Percentiles rank a stretch among this genome's conserved stretches.
phyloP scores from a whole-genome alignment of 1,140 invertebrate genomes.

The Atopsyche davidsoni region DNA sequence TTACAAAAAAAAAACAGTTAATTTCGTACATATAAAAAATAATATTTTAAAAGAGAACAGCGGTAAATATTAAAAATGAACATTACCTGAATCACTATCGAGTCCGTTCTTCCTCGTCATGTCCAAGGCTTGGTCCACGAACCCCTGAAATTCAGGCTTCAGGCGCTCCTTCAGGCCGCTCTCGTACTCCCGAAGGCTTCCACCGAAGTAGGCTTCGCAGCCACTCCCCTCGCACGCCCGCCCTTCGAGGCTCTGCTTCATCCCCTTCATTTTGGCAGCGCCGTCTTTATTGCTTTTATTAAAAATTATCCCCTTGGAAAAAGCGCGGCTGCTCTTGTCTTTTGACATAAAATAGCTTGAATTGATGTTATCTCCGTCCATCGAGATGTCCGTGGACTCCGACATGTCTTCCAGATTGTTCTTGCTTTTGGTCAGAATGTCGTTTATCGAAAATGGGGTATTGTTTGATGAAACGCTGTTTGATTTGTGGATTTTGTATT shows the following conservation, averaged over 20 bases:
- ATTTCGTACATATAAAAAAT: no score
- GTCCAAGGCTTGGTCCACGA: slow-evolving; percentile 38
- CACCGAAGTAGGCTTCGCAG: slow-evolving; percentile 9
- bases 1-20: no score
- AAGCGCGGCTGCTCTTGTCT: no score
- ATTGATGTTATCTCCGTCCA: slow-evolving; percentile 16
- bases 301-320: no score
- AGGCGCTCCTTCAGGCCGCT: slow-evolving; percentile 24
- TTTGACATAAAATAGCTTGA: background rate
- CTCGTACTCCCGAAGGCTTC: slow-evolving; percentile 2
- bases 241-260: no score
- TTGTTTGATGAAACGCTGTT: slow-evolving; percentile 31
- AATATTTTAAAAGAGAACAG: no score
- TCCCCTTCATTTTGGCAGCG: no score
- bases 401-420: slow-evolving; percentile 4
- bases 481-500: slow-evolving; percentile 15
- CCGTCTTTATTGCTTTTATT: no score
- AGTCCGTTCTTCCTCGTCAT: slow-evolving; percentile 36
- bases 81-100: slow-evolving; percentile 28
- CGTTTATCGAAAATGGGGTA: slow-evolving; percentile 71
- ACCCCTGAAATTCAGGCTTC: slow-evolving; percentile 13
- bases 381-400: slow-evolving; percentile 10
- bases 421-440: slow-evolving; percentile 59
- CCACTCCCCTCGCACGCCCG: background rate
- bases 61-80: no score